Evolutionary conservation across 2,113 vertebrate species (phyloP).

Genomic region (Acinonyx jubatus): DNA sequence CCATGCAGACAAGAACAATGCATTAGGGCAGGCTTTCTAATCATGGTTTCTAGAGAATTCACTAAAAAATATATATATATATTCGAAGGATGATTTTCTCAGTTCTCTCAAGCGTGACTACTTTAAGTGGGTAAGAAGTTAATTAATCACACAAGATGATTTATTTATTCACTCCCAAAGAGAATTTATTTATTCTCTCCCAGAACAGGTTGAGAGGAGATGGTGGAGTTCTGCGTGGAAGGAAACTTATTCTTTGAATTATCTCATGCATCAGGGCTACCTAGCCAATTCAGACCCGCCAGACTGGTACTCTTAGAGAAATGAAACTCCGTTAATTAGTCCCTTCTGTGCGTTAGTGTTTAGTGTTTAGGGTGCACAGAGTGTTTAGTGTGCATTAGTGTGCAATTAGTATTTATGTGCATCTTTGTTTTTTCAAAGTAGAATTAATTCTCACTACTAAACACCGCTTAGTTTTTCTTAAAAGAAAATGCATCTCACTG

Average conservation of each 20-base stretch:
- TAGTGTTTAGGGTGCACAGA: too few species aligned
- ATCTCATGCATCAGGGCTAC: not conserved
- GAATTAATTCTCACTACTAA: not conserved
- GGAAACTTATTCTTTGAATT: not conserved
- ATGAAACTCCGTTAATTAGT: not conserved
- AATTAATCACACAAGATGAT: not conserved
- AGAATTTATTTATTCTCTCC: not conserved
- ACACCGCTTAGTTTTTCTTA: not conserved
- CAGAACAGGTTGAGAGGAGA: not conserved
- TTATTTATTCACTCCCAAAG: not conserved
- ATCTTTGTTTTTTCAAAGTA: not conserved
- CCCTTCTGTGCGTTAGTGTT: not conserved
- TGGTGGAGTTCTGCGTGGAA: not conserved
- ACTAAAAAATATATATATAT: not conserved
- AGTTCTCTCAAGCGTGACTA: not conserved
- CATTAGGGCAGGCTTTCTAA: not conserved
- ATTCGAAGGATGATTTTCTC: not conserved
- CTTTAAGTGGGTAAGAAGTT: not conserved
- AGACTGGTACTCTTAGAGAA: not conserved
- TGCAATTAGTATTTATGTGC: not conserved
- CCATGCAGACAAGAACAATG: not conserved
- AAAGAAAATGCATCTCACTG: not conserved
- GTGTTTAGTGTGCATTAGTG: too few species aligned
- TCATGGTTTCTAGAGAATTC: not conserved
- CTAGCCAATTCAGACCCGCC: not conserved